These are phyloP conservation scores for Turritopsis rubra DNA, from an alignment of 30 jellyfish, hydroid and myxozoan genomes.

Conservation along the genomic window DNA sequence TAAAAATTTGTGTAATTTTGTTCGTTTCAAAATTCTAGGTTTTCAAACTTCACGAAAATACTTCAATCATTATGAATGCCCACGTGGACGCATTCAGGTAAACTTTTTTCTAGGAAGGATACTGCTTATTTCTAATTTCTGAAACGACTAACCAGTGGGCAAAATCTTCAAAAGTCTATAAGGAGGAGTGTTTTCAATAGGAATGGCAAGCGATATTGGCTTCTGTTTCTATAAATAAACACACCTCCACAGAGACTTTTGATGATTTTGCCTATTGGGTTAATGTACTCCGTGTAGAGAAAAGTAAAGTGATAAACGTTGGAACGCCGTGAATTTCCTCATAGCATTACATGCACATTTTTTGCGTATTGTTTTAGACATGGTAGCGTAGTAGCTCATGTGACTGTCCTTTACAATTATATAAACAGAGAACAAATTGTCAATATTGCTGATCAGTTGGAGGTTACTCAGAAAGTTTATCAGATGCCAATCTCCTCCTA, in stretches of 20 bases:
- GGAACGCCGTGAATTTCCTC: too few relatives aligned
- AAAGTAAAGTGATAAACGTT: too few relatives aligned
- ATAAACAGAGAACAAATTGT: not conserved
- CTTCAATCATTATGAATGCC: not conserved
- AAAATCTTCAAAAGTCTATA: too few relatives aligned
- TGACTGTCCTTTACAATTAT: not conserved
- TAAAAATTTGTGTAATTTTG: not conserved
- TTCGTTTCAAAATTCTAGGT: not conserved
- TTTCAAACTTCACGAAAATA: not conserved
- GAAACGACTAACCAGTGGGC: too few relatives aligned
- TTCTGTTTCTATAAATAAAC: too few relatives aligned
- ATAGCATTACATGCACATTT: too few relatives aligned
- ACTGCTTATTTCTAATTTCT: too few relatives aligned
- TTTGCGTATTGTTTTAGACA: not conserved
- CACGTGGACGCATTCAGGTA: not conserved
- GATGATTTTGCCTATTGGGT: too few relatives aligned
- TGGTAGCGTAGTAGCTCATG: conserved; percentile 1
- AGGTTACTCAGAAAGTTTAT: not conserved
- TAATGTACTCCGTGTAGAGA: too few relatives aligned
- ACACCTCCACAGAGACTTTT: too few relatives aligned
- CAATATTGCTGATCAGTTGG: not conserved
- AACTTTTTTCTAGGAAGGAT: not conserved
- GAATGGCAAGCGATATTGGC: too few relatives aligned
- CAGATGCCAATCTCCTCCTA: not conserved
- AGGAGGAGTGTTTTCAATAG: too few relatives aligned